Evolutionary conservation across 1,140 invertebrate species (phyloP), one percentile per base, ranked within the genome.

Genomic region (Bombus polaris): DNA sequence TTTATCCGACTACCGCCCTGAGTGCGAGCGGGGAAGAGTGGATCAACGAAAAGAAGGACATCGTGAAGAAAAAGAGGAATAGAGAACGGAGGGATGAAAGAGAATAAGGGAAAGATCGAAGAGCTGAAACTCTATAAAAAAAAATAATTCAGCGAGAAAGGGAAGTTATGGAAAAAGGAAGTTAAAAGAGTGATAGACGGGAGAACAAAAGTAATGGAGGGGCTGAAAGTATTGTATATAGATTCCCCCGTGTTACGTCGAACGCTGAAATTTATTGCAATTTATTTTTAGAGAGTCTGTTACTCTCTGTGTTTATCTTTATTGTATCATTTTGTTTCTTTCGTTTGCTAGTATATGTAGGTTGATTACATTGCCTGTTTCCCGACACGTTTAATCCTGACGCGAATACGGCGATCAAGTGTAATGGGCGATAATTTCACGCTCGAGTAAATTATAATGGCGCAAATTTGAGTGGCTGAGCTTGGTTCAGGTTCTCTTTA

Each of bases 1-100:
- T 89, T 89, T 89, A 90, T 87, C 73, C 86, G 65, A 65, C 32
- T 59, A 35, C 66, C 62, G 42, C 5, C 8, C 47, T 22, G 39
- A 74, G 32, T 25, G 25, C 12, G 9, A 25, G 9, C 1, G 42
- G 10, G 39, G 3, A 12, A 74, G 4, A 42, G 35, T 18, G 71
- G 62, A 39, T 72, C 37, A 39, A 72, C 37, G 62, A 71, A 57
- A 88, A 66, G 66, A 71, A 87, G 71, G 42, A 59, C 71, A 82
- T 32, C 25, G 66, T 25, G 25, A 28, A 10, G 59, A 18, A 42
- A 39, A 15, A 57, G 53, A 32, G 15, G 0, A 25, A 22, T 3
- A 22, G 28, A 32, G 18, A 15, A 37, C 28, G 37, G n/a, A 25
- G 32, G 32, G 53, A 0, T 13, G 25, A 28, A 25, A 76, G 35